Evolutionary conservation across 2,888 invertebrate genomes (phyloP).

Genomic region (Masnerella sp.): DNA sequence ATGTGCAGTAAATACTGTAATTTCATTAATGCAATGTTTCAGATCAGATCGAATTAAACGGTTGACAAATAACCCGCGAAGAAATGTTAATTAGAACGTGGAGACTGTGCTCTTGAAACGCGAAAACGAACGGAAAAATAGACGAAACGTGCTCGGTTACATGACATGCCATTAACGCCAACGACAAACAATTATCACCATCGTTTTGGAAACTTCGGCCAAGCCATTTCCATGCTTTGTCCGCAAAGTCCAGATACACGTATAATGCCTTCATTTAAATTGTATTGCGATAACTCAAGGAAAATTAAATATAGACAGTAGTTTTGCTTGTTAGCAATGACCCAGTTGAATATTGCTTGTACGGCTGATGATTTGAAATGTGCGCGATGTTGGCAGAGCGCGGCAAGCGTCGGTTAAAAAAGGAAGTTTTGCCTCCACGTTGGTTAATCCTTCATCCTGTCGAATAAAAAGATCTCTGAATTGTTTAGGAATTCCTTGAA

Average conservation of each 20-base stretch:
- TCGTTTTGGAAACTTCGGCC: conserved; percentile 44
- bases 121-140: too few species aligned
- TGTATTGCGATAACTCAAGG: conserved; percentile 62
- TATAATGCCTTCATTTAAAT: conserved; percentile 60
- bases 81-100: too few species aligned
- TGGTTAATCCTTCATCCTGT: conserved; percentile 41
- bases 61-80: too few species aligned
- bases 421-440: conserved; percentile 33
- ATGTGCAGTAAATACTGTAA: too few species aligned
- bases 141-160: too few species aligned
- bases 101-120: too few species aligned
- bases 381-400: conserved; percentile 54
- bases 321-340: conserved; percentile 73
- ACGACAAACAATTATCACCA: conserved; percentile 25
- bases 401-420: conserved; percentile 38
- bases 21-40: too few species aligned
- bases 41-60: too few species aligned
- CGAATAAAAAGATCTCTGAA: neutral
- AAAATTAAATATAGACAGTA: conserved; percentile 66
- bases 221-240: conserved; percentile 49
- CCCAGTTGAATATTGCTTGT: conserved; percentile 69
- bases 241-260: conserved; percentile 54
- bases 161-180: conserved; percentile 21
- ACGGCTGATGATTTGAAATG: conserved; percentile 66
- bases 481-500: too few species aligned